Conservation (phyloP, 2,888 invertebrate species). For the Bimastos eiseni region DNA sequence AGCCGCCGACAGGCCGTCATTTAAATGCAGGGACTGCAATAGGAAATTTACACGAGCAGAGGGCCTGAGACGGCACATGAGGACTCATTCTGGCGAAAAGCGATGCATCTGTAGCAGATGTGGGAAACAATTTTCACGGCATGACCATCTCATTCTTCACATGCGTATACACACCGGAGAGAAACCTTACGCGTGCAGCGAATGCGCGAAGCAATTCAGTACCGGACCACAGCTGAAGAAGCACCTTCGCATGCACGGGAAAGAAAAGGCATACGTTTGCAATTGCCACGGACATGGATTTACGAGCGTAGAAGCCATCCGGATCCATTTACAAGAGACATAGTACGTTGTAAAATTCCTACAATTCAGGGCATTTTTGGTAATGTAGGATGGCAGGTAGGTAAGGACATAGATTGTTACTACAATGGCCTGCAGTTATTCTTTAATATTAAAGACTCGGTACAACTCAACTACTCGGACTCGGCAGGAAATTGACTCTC, state of each 20-base stretch:
- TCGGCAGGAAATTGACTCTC: too few species aligned
- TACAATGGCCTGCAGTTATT: too few species aligned
- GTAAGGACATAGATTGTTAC: too few species aligned
- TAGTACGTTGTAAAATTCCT: not conserved
- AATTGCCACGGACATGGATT: conserved; percentile 21
- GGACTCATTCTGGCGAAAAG: conserved; percentile 35
- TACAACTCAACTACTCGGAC: too few species aligned
- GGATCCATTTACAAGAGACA: not conserved
- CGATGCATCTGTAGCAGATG: conserved; percentile 29
- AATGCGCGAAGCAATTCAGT: conserved; percentile 22
- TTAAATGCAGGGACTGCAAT: conserved; percentile 29
- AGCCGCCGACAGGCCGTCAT: conserved; percentile 13
- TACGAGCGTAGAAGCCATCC: not conserved
- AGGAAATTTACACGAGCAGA: conserved; percentile 29
- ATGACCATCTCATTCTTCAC: conserved; percentile 30
- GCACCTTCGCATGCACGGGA: conserved; percentile 5
- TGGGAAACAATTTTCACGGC: conserved; percentile 30
- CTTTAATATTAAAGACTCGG: too few species aligned
- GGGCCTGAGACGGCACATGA: conserved; percentile 36
- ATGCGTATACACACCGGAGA: conserved; percentile 36
- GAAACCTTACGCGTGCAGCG: conserved; percentile 32
- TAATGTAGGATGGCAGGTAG: too few species aligned
- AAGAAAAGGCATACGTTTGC: not conserved
- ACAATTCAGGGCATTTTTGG: not conserved
- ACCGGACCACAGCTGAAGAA: conserved; percentile 20